phyloP scores from a whole-genome alignment of 2,888 invertebrate genomes.

The Clistopyga incitator region DNA sequence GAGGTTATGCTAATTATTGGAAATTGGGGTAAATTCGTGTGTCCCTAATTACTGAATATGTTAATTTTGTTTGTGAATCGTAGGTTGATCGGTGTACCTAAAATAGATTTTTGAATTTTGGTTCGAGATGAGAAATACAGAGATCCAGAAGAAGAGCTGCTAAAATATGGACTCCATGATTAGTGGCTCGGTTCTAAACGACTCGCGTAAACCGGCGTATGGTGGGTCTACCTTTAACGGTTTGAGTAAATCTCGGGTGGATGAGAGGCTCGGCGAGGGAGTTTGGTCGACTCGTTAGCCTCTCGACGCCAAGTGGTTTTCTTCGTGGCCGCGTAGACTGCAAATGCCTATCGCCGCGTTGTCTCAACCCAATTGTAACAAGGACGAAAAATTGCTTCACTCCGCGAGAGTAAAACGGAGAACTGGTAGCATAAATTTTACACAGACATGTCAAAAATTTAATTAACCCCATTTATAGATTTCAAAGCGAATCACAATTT shows the following conservation, averaged over 20 bases:
- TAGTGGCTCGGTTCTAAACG: constrained; percentile 78
- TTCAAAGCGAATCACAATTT: no score
- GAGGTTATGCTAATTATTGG: background rate
- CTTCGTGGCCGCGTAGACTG: constrained; percentile 50
- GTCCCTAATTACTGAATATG: no score
- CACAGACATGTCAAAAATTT: no score
- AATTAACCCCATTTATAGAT: no score
- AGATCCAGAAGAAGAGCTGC: background rate
- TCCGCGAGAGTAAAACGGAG: background rate
- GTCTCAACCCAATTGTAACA: constrained; percentile 67
- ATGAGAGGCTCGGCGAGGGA: constrained; percentile 49
- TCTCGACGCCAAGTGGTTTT: constrained; percentile 77
- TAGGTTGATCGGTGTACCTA: background rate
- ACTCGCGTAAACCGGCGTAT: constrained; percentile 71
- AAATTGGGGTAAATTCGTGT: no score
- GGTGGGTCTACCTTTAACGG: constrained; percentile 45
- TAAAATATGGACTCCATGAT: constrained; percentile 62
- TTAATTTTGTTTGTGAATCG: no score
- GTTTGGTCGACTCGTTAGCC: constrained; percentile 78
- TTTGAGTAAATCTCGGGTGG: constrained; percentile 56
- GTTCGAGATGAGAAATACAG: background rate
- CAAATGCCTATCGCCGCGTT: constrained; percentile 29
- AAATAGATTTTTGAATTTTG: background rate
- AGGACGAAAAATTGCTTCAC: constrained; percentile 65
- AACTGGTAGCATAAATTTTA: no score